Evolutionary conservation across 2,888 invertebrate genomes (phyloP).

Genomic region (Parnassius orleans): DNA sequence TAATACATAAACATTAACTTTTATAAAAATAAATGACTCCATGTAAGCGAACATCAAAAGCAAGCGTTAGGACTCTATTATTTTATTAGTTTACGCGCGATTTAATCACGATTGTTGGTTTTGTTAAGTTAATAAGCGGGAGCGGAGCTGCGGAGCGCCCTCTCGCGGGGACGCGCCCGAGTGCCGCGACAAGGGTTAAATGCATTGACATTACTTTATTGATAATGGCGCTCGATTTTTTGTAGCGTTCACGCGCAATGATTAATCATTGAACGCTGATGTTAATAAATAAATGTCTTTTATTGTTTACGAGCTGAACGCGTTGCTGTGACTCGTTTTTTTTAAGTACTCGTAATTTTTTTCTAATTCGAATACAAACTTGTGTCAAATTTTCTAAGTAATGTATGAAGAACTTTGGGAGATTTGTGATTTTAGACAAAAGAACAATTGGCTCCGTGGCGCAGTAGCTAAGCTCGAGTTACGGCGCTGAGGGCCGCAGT

Average conservation of each 20-base stretch:
- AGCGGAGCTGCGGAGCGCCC: conserved; percentile 47
- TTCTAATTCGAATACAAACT: no score
- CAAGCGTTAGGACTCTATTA: conserved; percentile 65
- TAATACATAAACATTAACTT: no score
- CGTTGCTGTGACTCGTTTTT: no score
- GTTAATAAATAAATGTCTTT: conserved; percentile 7
- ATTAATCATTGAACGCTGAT: not conserved
- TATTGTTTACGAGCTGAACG: not conserved
- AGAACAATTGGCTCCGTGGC: no score
- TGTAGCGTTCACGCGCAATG: conserved; percentile 13
- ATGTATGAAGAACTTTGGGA: no score
- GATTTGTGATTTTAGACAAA: no score
- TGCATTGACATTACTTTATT: conserved; percentile 25
- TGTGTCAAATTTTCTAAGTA: no score
- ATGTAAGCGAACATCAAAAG: conserved; percentile 52
- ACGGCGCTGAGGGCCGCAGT: no score
- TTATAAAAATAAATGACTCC: conserved; percentile 28
- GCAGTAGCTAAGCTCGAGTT: no score
- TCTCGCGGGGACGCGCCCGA: conserved; percentile 26
- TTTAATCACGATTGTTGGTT: conserved; percentile 81
- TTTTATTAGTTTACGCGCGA: conserved; percentile 80
- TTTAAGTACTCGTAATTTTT: no score
- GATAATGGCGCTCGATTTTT: conserved; percentile 9
- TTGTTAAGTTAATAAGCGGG: conserved; percentile 75
- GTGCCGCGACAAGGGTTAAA: conserved; percentile 33